Base-by-base conservation (phyloP, 92 coral and sea anemone species). In the Pocillopora grandis region DNA sequence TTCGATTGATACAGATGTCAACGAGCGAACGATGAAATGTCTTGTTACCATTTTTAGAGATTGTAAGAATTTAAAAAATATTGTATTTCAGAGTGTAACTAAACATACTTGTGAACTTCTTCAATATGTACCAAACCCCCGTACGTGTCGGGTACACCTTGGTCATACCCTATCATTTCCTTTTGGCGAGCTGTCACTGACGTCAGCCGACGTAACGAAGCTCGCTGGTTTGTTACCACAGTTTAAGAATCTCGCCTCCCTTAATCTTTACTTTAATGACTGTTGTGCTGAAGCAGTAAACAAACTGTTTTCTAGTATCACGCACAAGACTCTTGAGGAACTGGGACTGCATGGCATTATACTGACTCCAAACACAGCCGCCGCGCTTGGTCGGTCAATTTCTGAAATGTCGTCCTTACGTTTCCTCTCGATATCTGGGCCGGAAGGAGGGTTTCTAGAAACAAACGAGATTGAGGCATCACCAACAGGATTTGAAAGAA, bases 341-440 rank as follows among this genome's bases (percentile, higher is more conserved):
- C 68, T 76, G 80, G 1, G 12, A 9, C 69, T 76, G 31, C 5
- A 27, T 12, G 13, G 11, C 23, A 56, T 20, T 3, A 57, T 0
- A 55, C 18, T 76, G 55, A 76, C 56, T 7, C 35, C 37, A 33
- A 58, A 1, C 17, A 69, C 52, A 12, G 81, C 71, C 23, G 35
- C 58, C 58, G 17, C 81, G 17, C 81, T 77, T 2, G 81, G 81
- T 2, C 68, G 52, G 70, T 16, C 58, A 17, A 69, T 61, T 17
- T 33, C 70, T 12, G 36, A 77, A 33, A 37, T 77, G 57, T 61
- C 58, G 5, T 77, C 70, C 66, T 17, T 62, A 62, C 66, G 0
- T 12, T 5, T 1, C 0, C 66, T 62, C 3, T 5, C 17, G 19
- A 12, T 61, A 6, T 12, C 64, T 61, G 64, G 15, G 17, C 17